phyloP scores from a whole-genome alignment of 2,888 invertebrate species.

The Achlya flavicornis region DNA sequence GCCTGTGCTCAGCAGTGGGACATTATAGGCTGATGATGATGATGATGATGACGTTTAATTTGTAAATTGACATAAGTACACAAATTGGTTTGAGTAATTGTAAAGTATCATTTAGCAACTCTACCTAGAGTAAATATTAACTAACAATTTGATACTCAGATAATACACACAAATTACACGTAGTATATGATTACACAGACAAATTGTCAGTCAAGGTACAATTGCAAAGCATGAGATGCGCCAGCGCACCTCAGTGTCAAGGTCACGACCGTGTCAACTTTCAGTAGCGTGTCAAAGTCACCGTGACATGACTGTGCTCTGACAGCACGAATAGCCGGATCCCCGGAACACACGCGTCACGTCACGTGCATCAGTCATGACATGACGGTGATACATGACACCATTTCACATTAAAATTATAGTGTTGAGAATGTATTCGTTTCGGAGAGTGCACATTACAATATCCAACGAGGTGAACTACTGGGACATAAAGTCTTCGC shows the following conservation, averaged over 20 bases:
- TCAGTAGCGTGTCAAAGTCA: constrained; percentile 21
- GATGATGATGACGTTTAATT: too few relatives aligned
- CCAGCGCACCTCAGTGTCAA: constrained; percentile 28
- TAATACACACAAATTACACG: too few relatives aligned
- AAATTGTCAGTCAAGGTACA: background rate
- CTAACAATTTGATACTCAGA: too few relatives aligned
- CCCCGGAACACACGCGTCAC: background rate
- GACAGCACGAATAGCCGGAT: background rate
- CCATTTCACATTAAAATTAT: constrained; percentile 24
- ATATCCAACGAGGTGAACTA: constrained; percentile 17
- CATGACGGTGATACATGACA: constrained; percentile 27
- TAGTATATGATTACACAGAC: background rate
- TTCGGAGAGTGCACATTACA: constrained; percentile 23
- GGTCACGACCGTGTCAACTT: constrained; percentile 23
- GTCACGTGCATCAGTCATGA: constrained; percentile 22
- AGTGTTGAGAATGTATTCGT: constrained; percentile 30
- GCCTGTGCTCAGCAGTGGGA: too few relatives aligned
- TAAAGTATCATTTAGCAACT: too few relatives aligned
- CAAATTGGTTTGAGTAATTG: background rate
- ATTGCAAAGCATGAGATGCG: constrained; percentile 22
- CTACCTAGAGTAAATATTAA: too few relatives aligned
- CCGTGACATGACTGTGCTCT: constrained; percentile 9
- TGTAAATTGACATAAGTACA: too few relatives aligned
- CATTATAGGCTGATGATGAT: too few relatives aligned
- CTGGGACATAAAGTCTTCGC: constrained; percentile 1